These are phyloP conservation scores for Palaemon carinicauda DNA, from an alignment of 1,140 invertebrate genomes.

Conservation along the genomic window DNA sequence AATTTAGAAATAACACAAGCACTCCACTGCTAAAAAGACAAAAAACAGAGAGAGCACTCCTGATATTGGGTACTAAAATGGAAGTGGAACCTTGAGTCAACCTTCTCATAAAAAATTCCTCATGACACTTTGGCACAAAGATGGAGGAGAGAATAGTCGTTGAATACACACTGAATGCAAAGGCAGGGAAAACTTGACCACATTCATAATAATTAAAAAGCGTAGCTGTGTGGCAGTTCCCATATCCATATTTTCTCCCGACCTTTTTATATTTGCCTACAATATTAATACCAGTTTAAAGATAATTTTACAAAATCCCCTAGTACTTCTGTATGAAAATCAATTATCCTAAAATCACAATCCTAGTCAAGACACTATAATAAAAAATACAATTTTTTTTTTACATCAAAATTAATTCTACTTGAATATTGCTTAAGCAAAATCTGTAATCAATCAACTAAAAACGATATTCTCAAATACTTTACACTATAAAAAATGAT, in stretches of 20 bases:
- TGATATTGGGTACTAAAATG: neutral
- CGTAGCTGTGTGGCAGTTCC: conserved; percentile 34
- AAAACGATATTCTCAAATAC: too few species aligned
- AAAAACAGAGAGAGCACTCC: conserved; percentile 6
- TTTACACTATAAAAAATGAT: too few species aligned
- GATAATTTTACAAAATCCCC: neutral
- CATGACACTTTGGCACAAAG: conserved; percentile 41
- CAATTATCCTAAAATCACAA: too few species aligned
- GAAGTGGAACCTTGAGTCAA: neutral
- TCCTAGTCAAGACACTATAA: too few species aligned
- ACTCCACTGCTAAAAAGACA: conserved; percentile 3
- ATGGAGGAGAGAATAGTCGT: conserved; percentile 20
- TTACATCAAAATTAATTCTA: too few species aligned
- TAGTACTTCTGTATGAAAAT: too few species aligned
- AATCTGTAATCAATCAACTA: too few species aligned
- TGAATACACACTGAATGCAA: conserved; percentile 42
- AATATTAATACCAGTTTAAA: neutral
- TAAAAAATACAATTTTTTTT: too few species aligned
- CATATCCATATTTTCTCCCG: conserved; percentile 14
- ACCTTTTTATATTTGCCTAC: neutral
- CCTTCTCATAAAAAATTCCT: conserved; percentile 22
- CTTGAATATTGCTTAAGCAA: too few species aligned
- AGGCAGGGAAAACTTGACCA: conserved; percentile 34
- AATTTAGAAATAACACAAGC: neutral
- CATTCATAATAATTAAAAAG: conserved; percentile 30